These are phyloP conservation scores for Heliothis peltigera DNA, from an alignment of 2,888 invertebrate species.

Conservation along the genomic window DNA sequence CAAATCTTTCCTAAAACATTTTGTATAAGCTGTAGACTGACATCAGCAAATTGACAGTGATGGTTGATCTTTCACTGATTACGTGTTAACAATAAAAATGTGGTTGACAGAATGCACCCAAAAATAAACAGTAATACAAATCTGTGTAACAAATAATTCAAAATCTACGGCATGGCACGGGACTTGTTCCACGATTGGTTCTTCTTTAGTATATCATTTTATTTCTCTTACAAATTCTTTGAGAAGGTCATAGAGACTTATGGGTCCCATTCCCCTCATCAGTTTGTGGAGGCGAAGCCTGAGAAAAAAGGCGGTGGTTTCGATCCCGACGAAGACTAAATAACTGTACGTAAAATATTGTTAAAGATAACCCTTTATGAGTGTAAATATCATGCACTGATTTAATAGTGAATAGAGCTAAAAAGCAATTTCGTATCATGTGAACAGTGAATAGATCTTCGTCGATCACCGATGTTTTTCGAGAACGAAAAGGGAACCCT, in stretches of 20 bases:
- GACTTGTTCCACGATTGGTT: conserved; percentile 3
- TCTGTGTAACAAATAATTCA: neutral
- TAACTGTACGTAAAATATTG: neutral
- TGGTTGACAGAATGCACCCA: neutral
- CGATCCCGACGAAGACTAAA: neutral
- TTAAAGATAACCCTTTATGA: neutral
- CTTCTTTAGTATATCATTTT: conserved; percentile 29
- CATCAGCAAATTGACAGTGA: neutral
- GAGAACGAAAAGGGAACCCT: too few species aligned
- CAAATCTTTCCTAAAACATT: too few species aligned
- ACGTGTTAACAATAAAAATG: neutral
- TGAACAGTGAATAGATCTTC: too few species aligned
- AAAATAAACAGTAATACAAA: neutral
- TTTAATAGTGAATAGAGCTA: too few species aligned
- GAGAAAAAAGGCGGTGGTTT: neutral
- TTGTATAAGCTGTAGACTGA: neutral
- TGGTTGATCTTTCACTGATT: neutral
- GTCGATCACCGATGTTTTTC: too few species aligned
- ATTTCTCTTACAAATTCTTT: conserved; percentile 27
- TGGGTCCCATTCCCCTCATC: neutral
- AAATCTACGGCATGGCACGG: conserved; percentile 15
- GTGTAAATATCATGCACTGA: too few species aligned
- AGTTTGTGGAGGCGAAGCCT: neutral
- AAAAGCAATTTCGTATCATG: too few species aligned
- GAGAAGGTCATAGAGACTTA: neutral